Evolutionary conservation across 2,113 vertebrate genomes (phyloP).

Genomic region (Lophochroa leadbeateri): DNA sequence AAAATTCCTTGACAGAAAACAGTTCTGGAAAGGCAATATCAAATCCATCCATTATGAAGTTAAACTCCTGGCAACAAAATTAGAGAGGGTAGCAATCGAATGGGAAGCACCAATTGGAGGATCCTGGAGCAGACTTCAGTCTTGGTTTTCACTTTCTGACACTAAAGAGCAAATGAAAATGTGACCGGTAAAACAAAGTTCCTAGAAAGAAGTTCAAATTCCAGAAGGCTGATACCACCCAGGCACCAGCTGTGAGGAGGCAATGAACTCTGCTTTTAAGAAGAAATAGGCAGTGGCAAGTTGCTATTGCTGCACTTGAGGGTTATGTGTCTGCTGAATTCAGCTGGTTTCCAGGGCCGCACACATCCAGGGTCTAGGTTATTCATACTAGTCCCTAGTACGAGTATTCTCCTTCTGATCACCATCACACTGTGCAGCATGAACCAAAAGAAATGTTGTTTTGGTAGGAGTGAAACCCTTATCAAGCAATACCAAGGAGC

Average conservation of each 20-base stretch:
- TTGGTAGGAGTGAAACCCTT: not conserved
- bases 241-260: slow-evolving; percentile 19
- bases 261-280: slow-evolving; percentile 1
- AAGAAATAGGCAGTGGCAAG: not conserved
- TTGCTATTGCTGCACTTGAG: not conserved
- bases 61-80: not conserved
- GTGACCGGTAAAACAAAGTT: not conserved
- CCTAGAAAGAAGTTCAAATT: slow-evolving; percentile 31
- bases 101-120: not conserved
- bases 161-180: not conserved
- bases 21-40: not conserved
- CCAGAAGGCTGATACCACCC: slow-evolving; percentile 13
- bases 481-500: not conserved
- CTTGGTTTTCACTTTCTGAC: not conserved
- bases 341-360: not conserved
- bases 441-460: not conserved
- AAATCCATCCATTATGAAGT: not conserved
- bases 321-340: not conserved
- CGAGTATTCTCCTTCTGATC: not conserved
- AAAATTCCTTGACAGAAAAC: not conserved
- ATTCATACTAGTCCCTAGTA: not conserved
- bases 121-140: not conserved
- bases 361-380: not conserved
- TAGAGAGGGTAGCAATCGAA: not conserved
- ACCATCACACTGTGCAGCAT: not conserved